Base-by-base conservation (phyloP, 2,797 vertebrate species). In the Alcedo atthis region DNA sequence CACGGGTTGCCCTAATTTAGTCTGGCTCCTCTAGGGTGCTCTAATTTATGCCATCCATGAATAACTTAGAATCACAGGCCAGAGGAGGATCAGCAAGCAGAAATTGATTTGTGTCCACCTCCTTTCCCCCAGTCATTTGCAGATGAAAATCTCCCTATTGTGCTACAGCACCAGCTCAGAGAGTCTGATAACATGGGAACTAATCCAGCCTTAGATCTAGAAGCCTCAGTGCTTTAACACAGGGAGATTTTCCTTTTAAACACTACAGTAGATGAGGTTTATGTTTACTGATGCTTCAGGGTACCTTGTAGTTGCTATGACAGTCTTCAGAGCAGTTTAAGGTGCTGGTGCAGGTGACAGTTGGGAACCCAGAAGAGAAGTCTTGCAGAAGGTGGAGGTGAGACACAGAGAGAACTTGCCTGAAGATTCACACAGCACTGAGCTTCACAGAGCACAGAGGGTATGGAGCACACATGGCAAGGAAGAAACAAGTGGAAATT, bases 261-360 rank as follows among this genome's bases (percentile, higher is more conserved):
- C 6, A 35, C 24, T 66, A 46, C 32, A 83, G n/a, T 55, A 62
- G 43, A 33, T 58, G 45, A 78, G 42, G 35, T 85, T 89, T 85
- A 54, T 26, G 33, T 24, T 42, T 32, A 21, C 15, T 91, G 43
- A 26, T 30, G 26, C 64, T 81, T 63, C 35, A 28, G 17, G 21
- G 16, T 35, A 82, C 73, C 19, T n/a, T 0, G 0, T 67, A 24
- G 53, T 63, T 85, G 51, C 55, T 69, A n/a, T 4, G 19, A 66
- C 89, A 43, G 24, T 19, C 59, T 59, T 53, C 66, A 76, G n/a
- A 87, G 53, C 15, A 92, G 66, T 78, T 75, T 54, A 55, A 78
- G 15, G 32, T 89, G 33, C 83, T 82, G 58, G 43, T 25, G 28
- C 42, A 81, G 51, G 51, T 76, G 59, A 81, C 6, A 7, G n/a